Evolutionary conservation across 23 tunicate genomes (phyloP).

Genomic region (Ciona savignyi): DNA sequence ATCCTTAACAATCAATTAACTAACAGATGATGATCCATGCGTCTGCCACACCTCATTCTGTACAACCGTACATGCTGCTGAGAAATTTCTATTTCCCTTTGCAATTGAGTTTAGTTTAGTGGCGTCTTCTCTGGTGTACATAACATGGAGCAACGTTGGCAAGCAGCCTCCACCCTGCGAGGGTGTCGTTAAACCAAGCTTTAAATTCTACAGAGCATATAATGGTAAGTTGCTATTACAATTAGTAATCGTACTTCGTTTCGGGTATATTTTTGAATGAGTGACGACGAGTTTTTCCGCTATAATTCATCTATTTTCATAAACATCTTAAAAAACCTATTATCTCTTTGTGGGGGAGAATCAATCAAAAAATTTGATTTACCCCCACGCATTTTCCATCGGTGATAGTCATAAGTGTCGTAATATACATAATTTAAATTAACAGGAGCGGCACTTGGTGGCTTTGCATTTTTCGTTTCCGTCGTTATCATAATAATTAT

Average conservation of each 20-base stretch:
- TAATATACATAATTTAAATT: no score
- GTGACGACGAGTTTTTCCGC: no score
- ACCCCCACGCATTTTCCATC: no score
- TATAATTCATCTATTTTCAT: no score
- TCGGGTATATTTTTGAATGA: no score
- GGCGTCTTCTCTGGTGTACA: conserved; percentile 54
- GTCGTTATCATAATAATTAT: conserved; percentile 22
- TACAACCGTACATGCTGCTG: conserved; percentile 44
- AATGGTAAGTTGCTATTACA: conserved; percentile 36
- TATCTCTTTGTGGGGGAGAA: no score
- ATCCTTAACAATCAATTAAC: no score
- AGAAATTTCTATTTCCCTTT: conserved; percentile 72
- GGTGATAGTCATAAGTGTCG: no score
- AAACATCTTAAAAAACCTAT: no score
- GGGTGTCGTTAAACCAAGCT: conserved; percentile 63
- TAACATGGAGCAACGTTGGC: conserved; percentile 75
- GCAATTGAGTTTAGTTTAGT: conserved; percentile 73
- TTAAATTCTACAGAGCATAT: conserved; percentile 63
- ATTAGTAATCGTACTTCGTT: no score
- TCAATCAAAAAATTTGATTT: no score
- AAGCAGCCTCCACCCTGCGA: conserved; percentile 54
- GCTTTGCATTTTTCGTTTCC: conserved; percentile 11
- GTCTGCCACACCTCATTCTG: conserved; percentile 48
- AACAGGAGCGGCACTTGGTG: conserved; percentile 20
- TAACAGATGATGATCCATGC: conserved; percentile 12